Base-by-base conservation (phyloP, 2,113 vertebrate species). In the Hucho hucho region DNA sequence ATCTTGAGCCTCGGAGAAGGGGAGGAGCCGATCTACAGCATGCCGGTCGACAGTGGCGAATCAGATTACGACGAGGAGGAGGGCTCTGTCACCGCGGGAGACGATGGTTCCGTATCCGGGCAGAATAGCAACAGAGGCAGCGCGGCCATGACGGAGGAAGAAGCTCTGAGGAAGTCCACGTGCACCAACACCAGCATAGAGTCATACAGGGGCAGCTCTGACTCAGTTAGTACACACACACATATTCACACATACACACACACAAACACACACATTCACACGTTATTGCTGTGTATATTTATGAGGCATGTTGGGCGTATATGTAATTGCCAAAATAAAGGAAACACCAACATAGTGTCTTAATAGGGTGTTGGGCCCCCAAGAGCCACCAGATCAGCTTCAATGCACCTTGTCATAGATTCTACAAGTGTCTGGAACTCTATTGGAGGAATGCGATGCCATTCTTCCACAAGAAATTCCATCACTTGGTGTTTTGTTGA, bases 51-150 rank as follows among this genome's bases (percentile, higher is more conserved):
- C 75, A 93, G 95, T 1, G 95, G 95, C 1, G 96, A 97, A 79
- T 97, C 96, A 0, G 96, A 97, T 75, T 97, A 97, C 0, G 96
- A 97, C 79, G 95, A 97, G 64, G 96, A 97, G 75, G 95, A 97
- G 46, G 94, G 94, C 0, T 92, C 92, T 0, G 88, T 90, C 59
- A 94, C 59, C 3, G 93, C 86, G 3, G 93, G 93, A 32, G 94
- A 95, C 24, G 86, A 92, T 79, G 83, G 86, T 80, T 92, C 91
- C 0, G 82, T 87, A 0, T 90, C 89, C 0, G 91, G 91, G 63
- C 47, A 49, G 47, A 12, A 49, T 49, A 90, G 91, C 81, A 92
- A 92, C 79, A 87, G 89, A 5, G 93, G 92, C 4, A 95, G 93
- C 0, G 16, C 91, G 0, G 77, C 92, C 0, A 88, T 92, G 65